Evolutionary conservation across 2,113 vertebrate species (phyloP), one percentile per base, ranked within the genome.

Genomic region (Athene noctua): DNA sequence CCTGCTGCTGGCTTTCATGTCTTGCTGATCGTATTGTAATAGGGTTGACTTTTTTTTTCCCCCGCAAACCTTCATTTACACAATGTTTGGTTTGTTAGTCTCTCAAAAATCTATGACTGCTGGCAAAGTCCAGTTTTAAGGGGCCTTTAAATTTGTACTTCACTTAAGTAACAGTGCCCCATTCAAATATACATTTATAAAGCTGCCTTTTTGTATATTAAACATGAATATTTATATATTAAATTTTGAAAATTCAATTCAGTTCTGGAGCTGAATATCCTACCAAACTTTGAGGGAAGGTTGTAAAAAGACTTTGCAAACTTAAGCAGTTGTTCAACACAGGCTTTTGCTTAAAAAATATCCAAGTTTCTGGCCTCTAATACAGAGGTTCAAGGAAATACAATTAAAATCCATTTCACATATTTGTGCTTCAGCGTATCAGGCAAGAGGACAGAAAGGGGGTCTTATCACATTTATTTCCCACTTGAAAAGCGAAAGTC

Each of bases 401-500:
- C 80, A 98, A 96, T 92, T 93, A 89, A 94, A 97, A 91, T 91
- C 94, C 72, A 73, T 95, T 92, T 65, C 86, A 82, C 80, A 73
- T 95, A 97, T 95, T 92, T 90, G 84, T 85, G 75, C 92, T 80
- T 94, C 88, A 94, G 85, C 46, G 47, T 91, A 81, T 72, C 92
- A 80, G 88, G 84, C 86, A 86, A 97, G 92, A 74, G 81, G 92
- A 93, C 75, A 90, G 92, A 97, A 96, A 96, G 38, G 85, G 66
- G 57, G 86, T 91, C 95, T 96, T 92, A 97, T 84, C 96, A 88
- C 95, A 96, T 96, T 95, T 95, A 96, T 97, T 97, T 97, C 97
- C 96, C 96, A 97, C 96, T 97, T 96, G 94, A 98, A 98, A 98
- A 97, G 93, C 79, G 4, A 96, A 97, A 97, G 83, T 97, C 87